Evolutionary conservation across 2,113 vertebrate species (phyloP), one percentile per base, ranked within the genome.

Genomic region (Bubo blakistoni): DNA sequence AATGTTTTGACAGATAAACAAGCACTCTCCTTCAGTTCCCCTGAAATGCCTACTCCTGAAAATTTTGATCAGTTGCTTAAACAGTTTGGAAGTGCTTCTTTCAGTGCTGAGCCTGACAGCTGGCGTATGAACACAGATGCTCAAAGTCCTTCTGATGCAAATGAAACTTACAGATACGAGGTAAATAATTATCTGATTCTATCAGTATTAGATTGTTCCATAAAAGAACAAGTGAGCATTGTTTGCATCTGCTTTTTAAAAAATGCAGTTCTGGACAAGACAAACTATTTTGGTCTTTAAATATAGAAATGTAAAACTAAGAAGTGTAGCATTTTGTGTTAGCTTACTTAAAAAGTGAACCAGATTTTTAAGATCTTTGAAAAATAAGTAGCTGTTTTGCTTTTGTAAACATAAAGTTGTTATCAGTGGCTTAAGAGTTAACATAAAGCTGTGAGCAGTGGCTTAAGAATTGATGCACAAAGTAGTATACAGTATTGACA

Each of bases 51-150:
- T 74, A 98, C 98, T 29, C 82, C 98, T 47, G 93, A 92, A 58
- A 99, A 98, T 96, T 99, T 99, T 94, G 98, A 99, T 81, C 90
- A 58, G 6, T 97, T 99, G 69, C 98, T 99, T 81, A 26, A 96
- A 46, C 71, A 87, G 22, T 99, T 98, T 87, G 88, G 89, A 81
- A 96, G 94, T 73, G 97, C 98, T 81, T 5, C 95, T 44, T 98
- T 98, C 42, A 96, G 92, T 77, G 70, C 94, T 49, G 94, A 96
- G 54, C 95, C 90, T 36, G 93, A 86, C 34, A 81, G 72, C 66
- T 98, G 98, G 54, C 47, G 78, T 58, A 22, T 69, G 30, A 71
- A 88, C 52, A 46, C 38, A 22, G 92, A 78, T 32, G 38, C 49
- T 42, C 67, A 25, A 52, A 86, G 19, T 42, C 62, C 82, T 30